phyloP scores from a whole-genome alignment of 1,140 invertebrate species.

The Rhyzopertha dominica region DNA sequence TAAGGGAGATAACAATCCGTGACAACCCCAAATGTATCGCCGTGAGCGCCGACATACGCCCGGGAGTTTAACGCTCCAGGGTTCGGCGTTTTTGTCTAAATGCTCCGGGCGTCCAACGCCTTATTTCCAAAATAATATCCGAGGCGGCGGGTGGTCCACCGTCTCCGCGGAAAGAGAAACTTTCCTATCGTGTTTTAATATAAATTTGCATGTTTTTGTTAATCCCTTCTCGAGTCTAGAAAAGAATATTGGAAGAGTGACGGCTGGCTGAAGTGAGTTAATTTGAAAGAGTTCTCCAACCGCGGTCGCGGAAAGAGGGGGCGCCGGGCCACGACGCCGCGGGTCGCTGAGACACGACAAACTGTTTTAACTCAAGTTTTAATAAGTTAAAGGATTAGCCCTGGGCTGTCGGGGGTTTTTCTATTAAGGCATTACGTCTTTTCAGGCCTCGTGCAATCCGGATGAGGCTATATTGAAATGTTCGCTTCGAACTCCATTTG shows the following conservation, averaged over 20 bases:
- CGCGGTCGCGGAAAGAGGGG: conserved; percentile 24
- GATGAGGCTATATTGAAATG: conserved; percentile 15
- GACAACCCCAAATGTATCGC: too few species aligned
- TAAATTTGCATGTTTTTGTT: conserved; percentile 46
- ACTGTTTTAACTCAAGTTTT: conserved; percentile 43
- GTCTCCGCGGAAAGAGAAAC: conserved; percentile 20
- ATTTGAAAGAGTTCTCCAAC: conserved; percentile 35
- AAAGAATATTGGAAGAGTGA: conserved; percentile 38
- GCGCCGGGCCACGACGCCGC: conserved; percentile 23
- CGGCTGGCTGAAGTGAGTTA: conserved; percentile 38
- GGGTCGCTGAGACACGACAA: conserved; percentile 30
- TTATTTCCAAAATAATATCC: not conserved
- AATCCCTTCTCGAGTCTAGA: conserved; percentile 33
- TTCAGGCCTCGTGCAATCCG: conserved; percentile 9
- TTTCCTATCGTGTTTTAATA: conserved; percentile 42
- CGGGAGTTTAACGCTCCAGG: not conserved
- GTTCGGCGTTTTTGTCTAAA: conserved; percentile 3
- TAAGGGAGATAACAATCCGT: too few species aligned
- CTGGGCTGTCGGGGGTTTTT: conserved; percentile 29
- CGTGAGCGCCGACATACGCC: too few species aligned
- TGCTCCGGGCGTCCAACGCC: not conserved
- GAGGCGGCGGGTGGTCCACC: not conserved
- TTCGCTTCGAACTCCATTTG: not conserved
- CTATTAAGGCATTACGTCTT: conserved; percentile 27
- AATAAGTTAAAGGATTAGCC: conserved; percentile 43